Evolutionary conservation across 2,888 invertebrate genomes (phyloP), one percentile per base, ranked within the genome.

Genomic region (Pandemis heparana): DNA sequence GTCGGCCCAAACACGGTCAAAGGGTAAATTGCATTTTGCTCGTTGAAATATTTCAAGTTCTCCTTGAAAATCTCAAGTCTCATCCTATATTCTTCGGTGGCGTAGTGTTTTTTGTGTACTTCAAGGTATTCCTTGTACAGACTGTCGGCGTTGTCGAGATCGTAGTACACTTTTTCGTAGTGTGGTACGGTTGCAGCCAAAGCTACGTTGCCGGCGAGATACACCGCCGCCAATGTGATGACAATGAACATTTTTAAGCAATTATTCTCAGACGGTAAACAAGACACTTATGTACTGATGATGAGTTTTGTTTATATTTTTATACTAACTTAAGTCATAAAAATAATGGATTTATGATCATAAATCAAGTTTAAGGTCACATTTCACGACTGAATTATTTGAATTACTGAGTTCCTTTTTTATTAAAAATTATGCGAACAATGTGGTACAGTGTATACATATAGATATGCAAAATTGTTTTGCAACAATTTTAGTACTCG

Each of bases 21-120:
- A 14, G 63, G 46, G 38, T 59, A 32, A 10, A 12, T 38, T 0
- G 56, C 59, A 23, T 71, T 71, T 4, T 14, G 46, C 32, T 46
- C 38, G 48, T 71, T 71, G 9, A 59, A 61, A 4, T 23, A n/a
- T 10, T 5, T n/a, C 41, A 66, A 61, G 32, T 7, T 16, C 18
- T 51, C 9, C 18, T 66, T 61, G 39, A 66, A 66, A 0, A 66
- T 61, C 1, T 71, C 51, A 10, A 71, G 12, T 62, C 71, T 71
- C 4, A 8, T 41, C 9, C 5, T 4, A 43, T 48, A 48, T 48
- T 71, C 70, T 46, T 56, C 48, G 7, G 38, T 18, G 5, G 7
- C 9, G 9, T 65, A 65, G 14, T 18, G 43, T 39, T 63, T 71
- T 5, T 64, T 43, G 39, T 71, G 48, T 56, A 41, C 5, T n/a